phyloP scores from a whole-genome alignment of 2,888 invertebrate genomes.

The Nebria brevicollis region DNA sequence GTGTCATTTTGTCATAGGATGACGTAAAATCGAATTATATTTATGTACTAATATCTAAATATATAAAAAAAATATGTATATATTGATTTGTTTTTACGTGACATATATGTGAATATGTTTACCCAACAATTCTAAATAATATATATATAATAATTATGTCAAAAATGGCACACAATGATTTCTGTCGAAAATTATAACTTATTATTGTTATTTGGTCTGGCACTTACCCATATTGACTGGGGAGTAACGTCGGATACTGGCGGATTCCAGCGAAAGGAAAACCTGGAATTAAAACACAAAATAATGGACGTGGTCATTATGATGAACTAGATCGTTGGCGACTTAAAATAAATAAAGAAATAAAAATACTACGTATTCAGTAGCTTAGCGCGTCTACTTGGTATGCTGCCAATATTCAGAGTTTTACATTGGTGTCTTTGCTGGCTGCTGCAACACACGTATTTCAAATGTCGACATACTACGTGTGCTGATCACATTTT shows the following conservation, averaged over 20 bases:
- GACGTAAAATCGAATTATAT: not conserved
- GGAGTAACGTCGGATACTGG: conserved; percentile 81
- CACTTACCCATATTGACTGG: conserved; percentile 88
- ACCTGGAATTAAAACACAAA: conserved; percentile 64
- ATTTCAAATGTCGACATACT: no score
- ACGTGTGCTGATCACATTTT: no score
- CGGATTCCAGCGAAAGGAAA: conserved; percentile 81
- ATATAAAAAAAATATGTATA: not conserved
- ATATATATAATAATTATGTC: not conserved
- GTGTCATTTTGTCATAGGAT: not conserved
- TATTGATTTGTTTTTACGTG: not conserved
- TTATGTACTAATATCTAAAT: not conserved
- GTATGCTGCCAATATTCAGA: not conserved
- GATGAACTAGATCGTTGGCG: not conserved
- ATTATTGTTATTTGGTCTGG: conserved; percentile 28
- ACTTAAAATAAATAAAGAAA: conserved; percentile 14
- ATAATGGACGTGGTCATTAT: not conserved
- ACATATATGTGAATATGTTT: not conserved
- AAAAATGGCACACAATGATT: not conserved
- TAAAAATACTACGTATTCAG: not conserved
- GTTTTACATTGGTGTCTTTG: no score
- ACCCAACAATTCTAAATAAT: not conserved
- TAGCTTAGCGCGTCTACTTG: not conserved
- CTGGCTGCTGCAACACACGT: no score
- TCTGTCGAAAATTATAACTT: not conserved